Base-by-base conservation (phyloP, 2,797 vertebrate genomes). In the Babyrousa celebensis region DNA sequence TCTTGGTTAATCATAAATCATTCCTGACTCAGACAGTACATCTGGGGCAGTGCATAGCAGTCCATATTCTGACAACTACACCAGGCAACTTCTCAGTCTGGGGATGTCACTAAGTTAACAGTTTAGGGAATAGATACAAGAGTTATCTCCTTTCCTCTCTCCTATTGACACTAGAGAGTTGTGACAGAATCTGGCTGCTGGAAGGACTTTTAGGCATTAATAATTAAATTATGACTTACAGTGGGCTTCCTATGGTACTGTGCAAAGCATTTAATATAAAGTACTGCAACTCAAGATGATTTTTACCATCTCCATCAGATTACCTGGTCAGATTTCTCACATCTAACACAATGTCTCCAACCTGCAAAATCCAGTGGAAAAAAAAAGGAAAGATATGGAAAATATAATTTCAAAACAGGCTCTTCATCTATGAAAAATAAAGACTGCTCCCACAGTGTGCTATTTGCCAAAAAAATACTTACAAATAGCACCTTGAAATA, bases 281-380 rank as follows among this genome's bases (percentile, higher is more conserved):
- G n/a, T 77, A 83, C 40, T 23, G 0, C 62, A 93, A 83, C 65
- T 95, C 65, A 77, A 77, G 25, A 71, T 60, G 15, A 80, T 62
- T 87, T 95, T 92, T 88, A 75, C 17, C 56, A 88, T 12, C 20
- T 75, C 20, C 21, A 0, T 21, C 83, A 16, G 18, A 40, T 62
- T 82, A 58, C 85, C 68, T 78, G 32, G 43, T 54, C n/a, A 71
- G 65, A 72, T 80, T 75, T 60, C 54, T 93, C 74, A 85, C 2
- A 36, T 36, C 17, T 84, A 92, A 65, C 52, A 88, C 84, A 86
- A 86, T 75, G 14, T 48, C 21, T 88, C 78, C 14, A 95, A 71
- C 83, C 60, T 65, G 94, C 58, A 96, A 95, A 95, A 91, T 93
- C 25, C 43, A 93, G 70, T 32, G 48, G 56, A 8, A 5, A 14